phyloP scores from a whole-genome alignment of 2,113 vertebrate species.

The Herpailurus yagouaroundi region DNA sequence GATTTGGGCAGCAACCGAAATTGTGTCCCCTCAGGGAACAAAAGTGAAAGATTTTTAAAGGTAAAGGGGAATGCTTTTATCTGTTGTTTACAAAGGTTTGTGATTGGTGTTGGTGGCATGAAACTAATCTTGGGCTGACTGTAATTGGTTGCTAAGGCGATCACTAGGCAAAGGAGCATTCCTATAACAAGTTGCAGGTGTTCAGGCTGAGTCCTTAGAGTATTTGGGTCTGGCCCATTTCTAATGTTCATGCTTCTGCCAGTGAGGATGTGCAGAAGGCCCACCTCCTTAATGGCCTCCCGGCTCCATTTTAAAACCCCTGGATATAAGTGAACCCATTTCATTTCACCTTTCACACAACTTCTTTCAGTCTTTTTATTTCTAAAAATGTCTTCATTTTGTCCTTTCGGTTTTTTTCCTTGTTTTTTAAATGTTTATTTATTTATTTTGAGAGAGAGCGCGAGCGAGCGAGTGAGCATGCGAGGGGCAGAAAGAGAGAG shows the following conservation, averaged over 20 bases:
- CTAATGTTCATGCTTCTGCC: neutral
- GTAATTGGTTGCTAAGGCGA: neutral
- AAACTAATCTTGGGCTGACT: neutral
- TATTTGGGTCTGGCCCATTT: neutral
- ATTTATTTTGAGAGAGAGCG: too few relatives aligned
- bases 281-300: neutral
- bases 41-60: neutral
- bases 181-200: neutral
- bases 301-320: neutral
- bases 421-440: too few relatives aligned
- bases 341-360: neutral
- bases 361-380: neutral
- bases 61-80: neutral
- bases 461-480: rapidly evolving
- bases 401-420: neutral
- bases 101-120: neutral
- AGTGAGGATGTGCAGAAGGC: neutral
- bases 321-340: neutral
- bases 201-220: neutral
- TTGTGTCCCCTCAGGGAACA: neutral
- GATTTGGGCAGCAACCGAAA: neutral
- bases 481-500: too few relatives aligned
- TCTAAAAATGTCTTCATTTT: conserved; percentile 1
- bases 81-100: neutral
- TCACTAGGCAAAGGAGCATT: neutral